Evolutionary conservation across 2,113 vertebrate species (phyloP), one percentile per base, ranked within the genome.

Genomic region (Picathartes gymnocephalus): DNA sequence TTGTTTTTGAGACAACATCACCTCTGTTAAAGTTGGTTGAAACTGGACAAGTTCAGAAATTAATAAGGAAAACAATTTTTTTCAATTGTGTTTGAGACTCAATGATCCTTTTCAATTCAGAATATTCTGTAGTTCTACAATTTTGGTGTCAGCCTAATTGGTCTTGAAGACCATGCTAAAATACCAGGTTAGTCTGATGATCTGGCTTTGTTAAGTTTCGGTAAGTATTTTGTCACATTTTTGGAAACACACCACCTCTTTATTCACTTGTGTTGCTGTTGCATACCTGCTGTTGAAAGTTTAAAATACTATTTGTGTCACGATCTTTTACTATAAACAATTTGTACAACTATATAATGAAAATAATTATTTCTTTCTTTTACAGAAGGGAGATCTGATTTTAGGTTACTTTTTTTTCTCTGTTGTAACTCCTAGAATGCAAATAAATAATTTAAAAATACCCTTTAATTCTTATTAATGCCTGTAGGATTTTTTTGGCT

Each of bases 161-260:
- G 14, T 56, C 6, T 39, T 48, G 35, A 74, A 90, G 56, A 20
- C 37, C 0, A 0, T 61, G n/a, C 45, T 91, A 60, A 60, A 60
- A 39, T 64, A 48, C 16, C 22, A 45, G 35, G 13, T 20, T 48
- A 10, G 40, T 50, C 25, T 48, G 45, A 44, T 22, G 15, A 64
- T 35, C 11, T 25, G 19, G 16, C 13, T 86, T 53, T 62, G 6
- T 42, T 84, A 30, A 40, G 30, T 58, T 86, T 81, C 6, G 1
- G 3, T 48, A 30, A 53, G 25, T 56, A 42, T 64, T 88, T 83
- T 2, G 2, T 47, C 2, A 1, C 25, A 11, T 33, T 88, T 82
- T 68, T 57, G 30, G 21, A 65, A 44, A 35, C 16, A 13, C 0
- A 1, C 25, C 4, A 0, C 17, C 24, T n/a, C 19, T 73, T 88